Evolutionary conservation across 2,888 invertebrate species (phyloP), one percentile per base, ranked within the genome.

Genomic region (Ectemnius cavifrons): DNA sequence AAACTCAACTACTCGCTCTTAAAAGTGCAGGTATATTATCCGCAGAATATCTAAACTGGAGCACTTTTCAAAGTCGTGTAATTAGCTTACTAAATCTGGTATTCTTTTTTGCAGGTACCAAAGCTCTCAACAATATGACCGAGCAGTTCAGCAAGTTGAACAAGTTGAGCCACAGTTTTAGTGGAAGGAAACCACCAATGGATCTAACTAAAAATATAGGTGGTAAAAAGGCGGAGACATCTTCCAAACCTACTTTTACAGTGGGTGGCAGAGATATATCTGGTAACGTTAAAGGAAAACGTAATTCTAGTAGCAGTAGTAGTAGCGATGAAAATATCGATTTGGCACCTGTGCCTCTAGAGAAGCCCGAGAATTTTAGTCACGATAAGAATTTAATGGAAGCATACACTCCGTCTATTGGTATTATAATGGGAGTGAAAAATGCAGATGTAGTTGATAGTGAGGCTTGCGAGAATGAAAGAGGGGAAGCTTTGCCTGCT

Each of bases 71-170:
- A 13, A 37, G 0, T 16, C 14, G 52, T 52, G 52, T 4, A 52
- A 11, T 37, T 37, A 11, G 37, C 0, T 37, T 6, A 8, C 37
- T 8, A 37, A 37, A 37, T 8, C 8, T 37, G 16, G 5, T 14
- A 52, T 52, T 52, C 52, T 52, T 4, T 14, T 16, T 88, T 91
- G 78, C 89, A 95, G 97, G 97, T 86, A 95, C 96, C 8, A 97
- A 97, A 92, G 97, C 97, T 62, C 91, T 97, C 71, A 96, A 94
- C 77, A 97, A 97, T 89, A 95, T 97, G 92, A 94, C 96, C 0
- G 97, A 96, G 80, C 97, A 97, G 88, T 96, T 97, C 91, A 96
- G 96, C 72, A 97, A 96, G 89, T 91, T 97, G 52, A 96, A 96
- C 88, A 95, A 95, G 85, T 92, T 96, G 49, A 93, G 95, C 70